Evolutionary conservation across 1,140 invertebrate species (phyloP).

Genomic region (Drosophila asahinai): DNA sequence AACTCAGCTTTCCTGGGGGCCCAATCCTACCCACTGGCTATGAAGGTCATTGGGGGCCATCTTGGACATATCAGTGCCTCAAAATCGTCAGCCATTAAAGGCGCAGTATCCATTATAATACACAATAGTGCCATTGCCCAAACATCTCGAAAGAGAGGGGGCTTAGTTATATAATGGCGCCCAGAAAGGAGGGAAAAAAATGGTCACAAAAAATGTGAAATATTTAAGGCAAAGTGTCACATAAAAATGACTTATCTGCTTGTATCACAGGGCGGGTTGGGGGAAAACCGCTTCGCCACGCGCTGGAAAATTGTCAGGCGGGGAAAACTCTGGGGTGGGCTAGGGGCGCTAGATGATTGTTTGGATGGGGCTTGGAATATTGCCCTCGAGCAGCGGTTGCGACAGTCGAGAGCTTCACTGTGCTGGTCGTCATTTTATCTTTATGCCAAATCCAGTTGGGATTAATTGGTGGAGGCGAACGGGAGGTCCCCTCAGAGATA

Average conservation of each 20-base stretch:
- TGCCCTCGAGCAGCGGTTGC: conserved; percentile 59
- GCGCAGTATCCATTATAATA: conserved; percentile 72
- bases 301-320: conserved; percentile 74
- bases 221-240: conserved; percentile 84
- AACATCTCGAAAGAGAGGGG: conserved; percentile 23
- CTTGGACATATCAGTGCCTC: conserved; percentile 54
- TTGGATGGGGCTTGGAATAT: conserved; percentile 49
- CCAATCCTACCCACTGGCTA: conserved; percentile 5
- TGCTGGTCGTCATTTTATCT: conserved; percentile 74
- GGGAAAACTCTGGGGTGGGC: conserved; percentile 34
- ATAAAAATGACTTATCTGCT: conserved; percentile 84
- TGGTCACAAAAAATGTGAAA: conserved; percentile 78
- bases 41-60: conserved; percentile 62
- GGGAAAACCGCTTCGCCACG: conserved; percentile 65
- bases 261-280: conserved; percentile 71
- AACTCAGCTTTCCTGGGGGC: conserved; percentile 16
- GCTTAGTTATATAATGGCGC: conserved; percentile 66
- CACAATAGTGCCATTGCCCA: conserved; percentile 74
- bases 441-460: conserved; percentile 82
- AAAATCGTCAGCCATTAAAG: conserved; percentile 77
- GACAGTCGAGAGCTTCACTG: conserved; percentile 36
- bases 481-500: conserved; percentile 19
- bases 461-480: conserved; percentile 72
- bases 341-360: conserved; percentile 15
- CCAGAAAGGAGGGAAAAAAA: conserved; percentile 40